These are phyloP conservation scores for Drosophila santomea DNA, from an alignment of 1,140 invertebrate genomes.

Conservation along the genomic window DNA sequence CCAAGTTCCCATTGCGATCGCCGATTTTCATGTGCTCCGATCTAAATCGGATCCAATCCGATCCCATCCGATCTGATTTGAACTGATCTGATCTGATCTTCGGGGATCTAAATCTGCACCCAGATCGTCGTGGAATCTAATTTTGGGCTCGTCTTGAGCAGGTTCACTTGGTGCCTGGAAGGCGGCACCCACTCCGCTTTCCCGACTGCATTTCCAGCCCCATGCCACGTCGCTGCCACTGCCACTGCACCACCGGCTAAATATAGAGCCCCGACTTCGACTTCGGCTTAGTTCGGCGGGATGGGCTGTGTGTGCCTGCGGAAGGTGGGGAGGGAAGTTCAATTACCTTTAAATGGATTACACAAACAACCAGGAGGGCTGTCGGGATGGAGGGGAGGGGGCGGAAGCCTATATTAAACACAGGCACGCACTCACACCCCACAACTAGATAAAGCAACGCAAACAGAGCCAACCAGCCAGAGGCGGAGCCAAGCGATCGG, in stretches of 20 bases:
- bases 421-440: constrained; percentile 10
- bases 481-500: constrained; percentile 29
- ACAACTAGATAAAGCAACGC: constrained; percentile 40
- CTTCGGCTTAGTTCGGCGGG: constrained; percentile 29
- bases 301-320: not conserved
- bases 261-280: constrained; percentile 33
- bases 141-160: constrained; percentile 40
- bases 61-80: not conserved
- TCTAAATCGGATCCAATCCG: not conserved
- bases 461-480: constrained; percentile 35
- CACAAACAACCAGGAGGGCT: constrained; percentile 45
- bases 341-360: constrained; percentile 80
- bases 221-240: constrained; percentile 1
- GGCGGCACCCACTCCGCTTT: not conserved
- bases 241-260: constrained; percentile 19
- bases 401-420: constrained; percentile 57
- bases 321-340: constrained; percentile 59
- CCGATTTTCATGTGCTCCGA: not conserved
- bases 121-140: constrained; percentile 15
- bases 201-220: constrained; percentile 1
- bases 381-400: not conserved
- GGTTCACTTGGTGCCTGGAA: constrained; percentile 11
- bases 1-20: constrained; percentile 6
- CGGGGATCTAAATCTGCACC: constrained; percentile 2
- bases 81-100: not conserved